Base-by-base conservation (phyloP, 2,113 vertebrate species). In the Epinephelus moara region DNA sequence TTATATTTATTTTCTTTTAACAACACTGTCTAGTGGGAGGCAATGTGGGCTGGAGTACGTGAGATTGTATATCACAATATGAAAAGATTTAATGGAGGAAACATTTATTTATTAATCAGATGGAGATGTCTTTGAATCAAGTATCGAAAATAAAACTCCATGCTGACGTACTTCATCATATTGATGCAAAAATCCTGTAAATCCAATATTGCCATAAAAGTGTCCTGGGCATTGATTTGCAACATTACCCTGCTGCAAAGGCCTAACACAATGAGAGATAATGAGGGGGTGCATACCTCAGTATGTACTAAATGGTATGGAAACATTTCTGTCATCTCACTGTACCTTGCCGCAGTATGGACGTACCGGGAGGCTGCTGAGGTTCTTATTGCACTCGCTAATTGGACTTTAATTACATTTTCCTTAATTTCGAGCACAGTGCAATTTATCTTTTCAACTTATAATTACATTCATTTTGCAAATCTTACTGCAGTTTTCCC, bases 211-310 rank as follows among this genome's bases (percentile, higher is more conserved):
- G n/a, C 21, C 27, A 42, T 40, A 52, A 61, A 72, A 13, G 21
- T 66, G 52, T 60, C n/a, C 11, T 4, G 45, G 21, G 42, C 15
- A 40, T 45, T 68, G 62, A 81, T 74, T 74, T 68, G 53, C 17
- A 68, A 21, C 13, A 60, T 12, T 53, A 63, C 42, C 11, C 21
- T 40, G 12, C 4, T 4, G 15, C 70, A 63, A 56, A 7, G 18
- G 37, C 18, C n/a, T 13, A 40, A 23, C 12, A 61, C 11, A 33
- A 23, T 47, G 13, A 30, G 2, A 63, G 6, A 67, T 57, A 66
- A 66, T 25, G 12, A 61, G 15, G 7, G 11, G 33, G 57, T 25
- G 25, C 12, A 64, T 7, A 17, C 15, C 4, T n/a, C 6, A 0
- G 17, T 45, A 45, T 66, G 50, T 45, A 27, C 27, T 27, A 45